Evolutionary conservation across 1,140 invertebrate species (phyloP).

Genomic region (Globodera rostochiensis): DNA sequence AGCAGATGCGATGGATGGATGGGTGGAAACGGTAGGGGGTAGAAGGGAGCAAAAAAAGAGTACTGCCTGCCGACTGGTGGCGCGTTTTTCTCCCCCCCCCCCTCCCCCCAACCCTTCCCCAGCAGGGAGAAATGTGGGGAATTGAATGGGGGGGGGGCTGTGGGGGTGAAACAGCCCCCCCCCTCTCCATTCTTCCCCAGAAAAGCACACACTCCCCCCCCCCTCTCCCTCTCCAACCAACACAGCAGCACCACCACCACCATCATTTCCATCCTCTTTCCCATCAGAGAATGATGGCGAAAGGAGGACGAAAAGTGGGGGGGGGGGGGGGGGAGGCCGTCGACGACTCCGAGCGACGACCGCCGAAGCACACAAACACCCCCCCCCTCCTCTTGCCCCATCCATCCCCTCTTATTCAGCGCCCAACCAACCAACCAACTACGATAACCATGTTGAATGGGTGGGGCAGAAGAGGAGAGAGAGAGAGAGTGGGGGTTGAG

Average conservation of each 20-base stretch:
- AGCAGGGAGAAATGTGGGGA: not conserved
- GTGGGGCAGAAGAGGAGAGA: not conserved
- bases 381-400: no score
- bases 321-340: not conserved
- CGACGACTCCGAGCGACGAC: not conserved
- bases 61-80: constrained; percentile 7
- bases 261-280: not conserved
- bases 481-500: not conserved
- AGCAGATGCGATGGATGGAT: constrained; percentile 14
- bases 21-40: constrained; percentile 2
- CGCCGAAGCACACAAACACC: not conserved
- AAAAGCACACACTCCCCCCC: no score
- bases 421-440: not conserved
- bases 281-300: not conserved
- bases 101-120: not conserved
- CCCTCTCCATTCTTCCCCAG: not conserved
- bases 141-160: not conserved
- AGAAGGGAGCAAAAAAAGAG: constrained; percentile 8
- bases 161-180: not conserved
- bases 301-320: not conserved
- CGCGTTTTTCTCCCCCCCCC: not conserved
- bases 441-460: not conserved
- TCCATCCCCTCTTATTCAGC: not conserved
- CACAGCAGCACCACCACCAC: no score
- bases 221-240: no score